A percentile compares a stretch with the other conserved stretches of the same genome.
These are phyloP conservation scores for Muraenolepis orangiensis DNA, from an alignment of 2,797 vertebrate species.

Conservation along the genomic window DNA sequence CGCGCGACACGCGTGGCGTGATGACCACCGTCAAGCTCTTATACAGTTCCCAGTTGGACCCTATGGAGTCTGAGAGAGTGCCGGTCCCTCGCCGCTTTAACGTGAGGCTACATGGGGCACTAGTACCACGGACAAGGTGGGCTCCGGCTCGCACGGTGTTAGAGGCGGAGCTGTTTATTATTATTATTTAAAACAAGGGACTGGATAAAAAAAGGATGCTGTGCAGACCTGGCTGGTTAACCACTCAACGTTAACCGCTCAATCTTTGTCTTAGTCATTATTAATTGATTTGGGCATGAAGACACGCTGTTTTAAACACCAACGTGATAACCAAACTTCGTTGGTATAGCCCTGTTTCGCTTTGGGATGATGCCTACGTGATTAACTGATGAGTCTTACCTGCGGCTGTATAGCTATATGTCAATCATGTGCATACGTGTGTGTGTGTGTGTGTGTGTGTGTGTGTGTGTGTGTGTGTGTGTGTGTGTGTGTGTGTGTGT, in stretches of 20 bases:
- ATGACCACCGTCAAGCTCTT: not conserved
- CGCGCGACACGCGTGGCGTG: not conserved
- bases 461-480: no score
- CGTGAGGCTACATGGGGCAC: not conserved
- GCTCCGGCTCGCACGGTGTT: not conserved
- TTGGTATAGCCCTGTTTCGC: no score
- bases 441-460: no score
- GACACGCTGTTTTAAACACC: no score
- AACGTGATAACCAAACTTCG: no score
- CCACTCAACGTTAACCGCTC: not conserved
- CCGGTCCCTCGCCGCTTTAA: not conserved
- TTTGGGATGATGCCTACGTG: no score
- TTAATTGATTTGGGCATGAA: not conserved
- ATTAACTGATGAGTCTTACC: no score
- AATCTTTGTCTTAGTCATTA: not conserved
- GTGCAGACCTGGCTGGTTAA: not conserved
- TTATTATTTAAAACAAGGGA: not conserved
- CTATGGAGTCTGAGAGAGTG: not conserved
- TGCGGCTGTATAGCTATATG: no score
- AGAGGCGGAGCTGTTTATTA: not conserved
- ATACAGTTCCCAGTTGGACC: not conserved
- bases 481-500: no score
- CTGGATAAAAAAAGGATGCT: not conserved
- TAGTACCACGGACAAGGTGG: not conserved
- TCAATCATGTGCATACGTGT: no score